Conservation (phyloP, 1,140 invertebrate genomes). For the Neodiprion lecontei region DNA sequence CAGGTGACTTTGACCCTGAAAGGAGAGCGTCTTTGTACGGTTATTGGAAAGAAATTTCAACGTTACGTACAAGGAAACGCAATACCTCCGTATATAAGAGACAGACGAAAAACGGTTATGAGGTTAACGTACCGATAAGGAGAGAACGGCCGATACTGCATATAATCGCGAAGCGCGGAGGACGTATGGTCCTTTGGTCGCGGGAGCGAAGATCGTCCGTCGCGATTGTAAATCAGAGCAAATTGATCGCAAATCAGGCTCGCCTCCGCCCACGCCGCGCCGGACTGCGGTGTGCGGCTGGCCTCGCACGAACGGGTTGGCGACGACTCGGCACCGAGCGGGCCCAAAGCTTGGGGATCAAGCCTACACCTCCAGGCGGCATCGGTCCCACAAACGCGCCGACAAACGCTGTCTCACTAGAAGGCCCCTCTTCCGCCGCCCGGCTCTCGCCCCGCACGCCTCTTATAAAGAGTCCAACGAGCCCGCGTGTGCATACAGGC, state of each 20-base stretch:
- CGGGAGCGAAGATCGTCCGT: background rate
- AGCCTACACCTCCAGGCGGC: constrained; percentile 48
- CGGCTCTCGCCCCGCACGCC: constrained; percentile 21
- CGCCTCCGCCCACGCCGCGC: constrained; percentile 41
- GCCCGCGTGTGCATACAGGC: constrained; percentile 24
- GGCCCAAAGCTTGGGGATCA: constrained; percentile 26
- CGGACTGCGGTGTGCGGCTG: background rate
- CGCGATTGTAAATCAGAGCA: constrained; percentile 58
- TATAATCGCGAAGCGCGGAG: too few relatives aligned
- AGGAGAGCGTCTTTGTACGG: too few relatives aligned
- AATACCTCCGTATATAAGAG: too few relatives aligned
- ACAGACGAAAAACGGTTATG: too few relatives aligned
- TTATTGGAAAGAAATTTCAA: too few relatives aligned
- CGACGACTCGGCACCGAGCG: background rate
- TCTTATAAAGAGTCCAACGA: constrained; percentile 12
- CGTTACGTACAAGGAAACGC: too few relatives aligned
- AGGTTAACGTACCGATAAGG: too few relatives aligned
- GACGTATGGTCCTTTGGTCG: too few relatives aligned
- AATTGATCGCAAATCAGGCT: constrained; percentile 59
- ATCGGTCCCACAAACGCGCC: constrained; percentile 55
- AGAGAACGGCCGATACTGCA: too few relatives aligned
- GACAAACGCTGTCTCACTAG: constrained; percentile 57
- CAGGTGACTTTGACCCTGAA: too few relatives aligned
- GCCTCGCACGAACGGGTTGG: constrained; percentile 14
- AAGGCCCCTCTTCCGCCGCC: constrained; percentile 31